Conservation (phyloP, 2,888 invertebrate genomes). For the Lacanobia oleracea region DNA sequence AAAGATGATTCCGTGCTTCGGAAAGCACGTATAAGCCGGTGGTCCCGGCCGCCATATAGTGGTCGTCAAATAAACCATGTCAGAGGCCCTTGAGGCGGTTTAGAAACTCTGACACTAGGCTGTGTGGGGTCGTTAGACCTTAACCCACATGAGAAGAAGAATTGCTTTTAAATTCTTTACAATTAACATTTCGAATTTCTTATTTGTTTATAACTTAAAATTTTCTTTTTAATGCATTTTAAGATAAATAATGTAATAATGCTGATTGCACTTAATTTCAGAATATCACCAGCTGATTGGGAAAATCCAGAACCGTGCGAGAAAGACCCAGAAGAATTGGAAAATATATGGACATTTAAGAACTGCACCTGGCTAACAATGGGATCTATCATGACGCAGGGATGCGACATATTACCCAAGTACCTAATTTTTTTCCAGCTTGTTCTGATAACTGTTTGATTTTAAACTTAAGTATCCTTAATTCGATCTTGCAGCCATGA, state of each 20-base stretch:
- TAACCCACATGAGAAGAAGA: too few relatives aligned
- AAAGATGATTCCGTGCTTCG: too few relatives aligned
- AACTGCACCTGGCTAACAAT: slow-evolving; percentile 98
- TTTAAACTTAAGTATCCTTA: background rate
- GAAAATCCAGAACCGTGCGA: slow-evolving; percentile 98
- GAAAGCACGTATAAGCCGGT: too few relatives aligned
- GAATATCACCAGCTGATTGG: slow-evolving; percentile 98
- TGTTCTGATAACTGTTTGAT: background rate
- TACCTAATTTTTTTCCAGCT: slow-evolving; percentile 78
- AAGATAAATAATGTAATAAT: background rate
- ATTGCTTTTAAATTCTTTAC: background rate
- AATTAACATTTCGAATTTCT: too few relatives aligned
- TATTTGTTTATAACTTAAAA: too few relatives aligned
- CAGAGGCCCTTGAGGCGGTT: too few relatives aligned
- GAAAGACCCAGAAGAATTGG: slow-evolving; percentile 95
- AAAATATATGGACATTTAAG: slow-evolving; percentile 96
- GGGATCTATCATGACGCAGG: slow-evolving; percentile 98
- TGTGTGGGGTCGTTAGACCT: too few relatives aligned
- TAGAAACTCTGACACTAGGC: too few relatives aligned
- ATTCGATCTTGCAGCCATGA: background rate
- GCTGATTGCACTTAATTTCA: slow-evolving; percentile 73
- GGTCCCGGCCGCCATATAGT: too few relatives aligned
- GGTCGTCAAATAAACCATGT: too few relatives aligned
- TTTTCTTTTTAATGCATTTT: too few relatives aligned
- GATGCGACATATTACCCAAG: slow-evolving; percentile 98